These are phyloP conservation scores for Tineola bisselliella DNA, from an alignment of 2,888 invertebrate genomes.

Conservation along the genomic window DNA sequence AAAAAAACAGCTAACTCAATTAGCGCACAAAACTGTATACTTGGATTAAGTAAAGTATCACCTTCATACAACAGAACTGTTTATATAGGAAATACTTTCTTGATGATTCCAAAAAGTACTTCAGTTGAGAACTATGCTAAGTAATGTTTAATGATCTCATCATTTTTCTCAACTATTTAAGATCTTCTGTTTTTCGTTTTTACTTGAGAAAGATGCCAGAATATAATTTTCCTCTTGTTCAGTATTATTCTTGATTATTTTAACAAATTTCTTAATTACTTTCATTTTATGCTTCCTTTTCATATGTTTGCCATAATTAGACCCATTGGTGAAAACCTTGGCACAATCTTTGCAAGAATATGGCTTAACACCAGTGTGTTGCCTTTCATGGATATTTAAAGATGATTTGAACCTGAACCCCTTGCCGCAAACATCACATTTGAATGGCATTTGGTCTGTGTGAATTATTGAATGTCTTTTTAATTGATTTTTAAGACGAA, in stretches of 20 bases:
- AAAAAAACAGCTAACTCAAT: no score
- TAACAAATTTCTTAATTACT: conserved; percentile 18
- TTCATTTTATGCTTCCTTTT: conserved; percentile 18
- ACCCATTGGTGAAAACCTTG: conserved; percentile 20
- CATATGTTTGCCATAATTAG: conserved; percentile 23
- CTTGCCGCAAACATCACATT: conserved; percentile 79
- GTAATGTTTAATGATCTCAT: no score
- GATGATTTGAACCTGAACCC: conserved; percentile 81
- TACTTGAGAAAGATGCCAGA: conserved; percentile 21
- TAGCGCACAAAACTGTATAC: no score
- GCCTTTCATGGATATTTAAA: conserved; percentile 38
- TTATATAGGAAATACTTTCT: no score
- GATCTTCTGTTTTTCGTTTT: no score
- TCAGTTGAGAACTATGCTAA: no score
- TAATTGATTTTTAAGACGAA: conserved; percentile 75
- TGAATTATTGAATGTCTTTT: conserved; percentile 80
- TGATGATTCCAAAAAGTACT: no score
- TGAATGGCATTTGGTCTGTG: conserved; percentile 81
- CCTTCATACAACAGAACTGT: no score
- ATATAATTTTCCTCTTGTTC: conserved; percentile 56
- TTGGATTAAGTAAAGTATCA: no score
- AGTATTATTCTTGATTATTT: conserved; percentile 23
- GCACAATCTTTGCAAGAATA: conserved; percentile 19
- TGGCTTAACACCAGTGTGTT: conserved; percentile 20
- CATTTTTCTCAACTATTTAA: no score